These are phyloP conservation scores for Pristis pectinata DNA, from an alignment of 2,797 vertebrate genomes.

Conservation along the genomic window DNA sequence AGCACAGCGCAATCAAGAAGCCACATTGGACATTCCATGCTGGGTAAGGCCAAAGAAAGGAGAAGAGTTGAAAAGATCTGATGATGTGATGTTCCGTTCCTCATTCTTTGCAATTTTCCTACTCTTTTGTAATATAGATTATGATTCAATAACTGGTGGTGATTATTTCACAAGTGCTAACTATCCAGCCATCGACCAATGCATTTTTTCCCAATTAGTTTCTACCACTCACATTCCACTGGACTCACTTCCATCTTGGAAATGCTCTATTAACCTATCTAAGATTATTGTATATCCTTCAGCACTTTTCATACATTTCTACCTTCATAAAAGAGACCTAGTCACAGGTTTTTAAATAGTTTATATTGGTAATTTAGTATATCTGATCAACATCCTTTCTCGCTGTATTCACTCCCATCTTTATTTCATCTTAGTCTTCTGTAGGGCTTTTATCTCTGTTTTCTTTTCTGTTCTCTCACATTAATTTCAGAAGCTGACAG, in stretches of 20 bases:
- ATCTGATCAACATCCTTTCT: not conserved
- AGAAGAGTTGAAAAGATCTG: not conserved
- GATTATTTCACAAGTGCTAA: not conserved
- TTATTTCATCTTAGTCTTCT: not conserved
- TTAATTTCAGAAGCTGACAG: not conserved
- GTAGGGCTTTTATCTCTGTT: not conserved
- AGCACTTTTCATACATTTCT: not conserved
- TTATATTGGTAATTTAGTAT: not conserved
- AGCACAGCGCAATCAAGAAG: too few species aligned
- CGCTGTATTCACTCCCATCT: not conserved
- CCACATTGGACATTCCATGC: too few species aligned
- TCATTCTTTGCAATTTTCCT: constrained; percentile 2
- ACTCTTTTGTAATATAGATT: not conserved
- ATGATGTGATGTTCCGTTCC: not conserved
- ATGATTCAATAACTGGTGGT: not conserved
- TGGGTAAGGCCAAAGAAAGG: not conserved
- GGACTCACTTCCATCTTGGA: not conserved
- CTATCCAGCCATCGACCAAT: not conserved
- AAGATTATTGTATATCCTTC: not conserved
- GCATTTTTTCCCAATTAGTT: not conserved
- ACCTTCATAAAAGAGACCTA: not conserved
- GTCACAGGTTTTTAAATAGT: not conserved
- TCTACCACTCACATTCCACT: constrained; percentile 19
- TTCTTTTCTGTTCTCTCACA: too few species aligned
- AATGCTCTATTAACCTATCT: not conserved